A percentile compares a stretch with the other conserved stretches of the same genome.
Conservation (phyloP, 2,113 vertebrate species). For the Arizona elegans region DNA sequence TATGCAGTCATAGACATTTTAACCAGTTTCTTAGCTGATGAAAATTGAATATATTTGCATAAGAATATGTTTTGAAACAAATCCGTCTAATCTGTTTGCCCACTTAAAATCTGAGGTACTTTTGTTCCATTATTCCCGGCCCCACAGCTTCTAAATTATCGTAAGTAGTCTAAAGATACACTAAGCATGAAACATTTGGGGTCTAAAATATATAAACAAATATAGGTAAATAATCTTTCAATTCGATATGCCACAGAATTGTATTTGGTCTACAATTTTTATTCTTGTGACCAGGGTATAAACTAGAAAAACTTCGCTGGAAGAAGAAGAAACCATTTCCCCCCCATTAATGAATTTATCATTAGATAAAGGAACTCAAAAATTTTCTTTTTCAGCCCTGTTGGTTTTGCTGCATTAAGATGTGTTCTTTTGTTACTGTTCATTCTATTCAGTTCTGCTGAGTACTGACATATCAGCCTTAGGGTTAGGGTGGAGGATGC, state of each 20-base stretch:
- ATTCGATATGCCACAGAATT: not conserved
- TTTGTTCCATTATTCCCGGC: not conserved
- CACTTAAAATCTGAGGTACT: not conserved
- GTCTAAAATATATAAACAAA: not conserved
- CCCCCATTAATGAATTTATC: not conserved
- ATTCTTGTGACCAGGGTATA: not conserved
- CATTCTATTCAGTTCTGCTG: conserved; percentile 48
- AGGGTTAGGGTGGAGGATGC: conserved; percentile 18
- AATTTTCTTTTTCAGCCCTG: conserved; percentile 42
- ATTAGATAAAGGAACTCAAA: not conserved
- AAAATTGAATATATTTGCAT: not conserved
- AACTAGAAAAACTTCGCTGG: not conserved
- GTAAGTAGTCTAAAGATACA: not conserved
- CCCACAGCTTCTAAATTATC: not conserved
- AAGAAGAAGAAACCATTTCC: not conserved
- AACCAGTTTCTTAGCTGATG: not conserved
- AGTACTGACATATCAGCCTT: conserved; percentile 3
- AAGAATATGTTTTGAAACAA: not conserved
- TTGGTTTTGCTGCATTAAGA: conserved; percentile 39
- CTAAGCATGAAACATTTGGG: not conserved
- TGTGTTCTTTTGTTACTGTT: conserved; percentile 58
- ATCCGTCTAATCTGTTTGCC: not conserved
- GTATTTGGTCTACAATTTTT: not conserved
- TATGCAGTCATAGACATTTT: not conserved
- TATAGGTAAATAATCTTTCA: not conserved